Conservation (phyloP, 2,888 invertebrate species). For the Rugalucina vietnamica region DNA sequence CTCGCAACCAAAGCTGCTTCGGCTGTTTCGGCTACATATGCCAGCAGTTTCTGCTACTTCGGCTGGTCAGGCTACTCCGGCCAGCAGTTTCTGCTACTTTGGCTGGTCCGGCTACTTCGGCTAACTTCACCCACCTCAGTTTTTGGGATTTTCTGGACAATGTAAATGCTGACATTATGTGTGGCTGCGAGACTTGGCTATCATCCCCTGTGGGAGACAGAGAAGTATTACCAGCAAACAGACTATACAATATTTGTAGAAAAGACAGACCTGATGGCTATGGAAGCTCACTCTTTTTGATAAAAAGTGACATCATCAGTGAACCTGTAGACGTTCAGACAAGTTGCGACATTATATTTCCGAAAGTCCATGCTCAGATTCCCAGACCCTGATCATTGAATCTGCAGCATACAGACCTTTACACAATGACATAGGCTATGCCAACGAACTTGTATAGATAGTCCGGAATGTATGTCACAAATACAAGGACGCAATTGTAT, state of each 20-base stretch:
- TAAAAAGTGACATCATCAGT: constrained; percentile 2
- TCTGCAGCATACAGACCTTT: constrained; percentile 26
- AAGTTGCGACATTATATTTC: constrained; percentile 3
- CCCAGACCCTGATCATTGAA: constrained; percentile 19
- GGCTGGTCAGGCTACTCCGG: too few relatives aligned
- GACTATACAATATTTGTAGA: constrained; percentile 12
- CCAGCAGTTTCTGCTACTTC: too few relatives aligned
- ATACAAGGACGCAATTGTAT: constrained; percentile 18
- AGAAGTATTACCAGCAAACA: constrained; percentile 19
- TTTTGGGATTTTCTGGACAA: too few relatives aligned
- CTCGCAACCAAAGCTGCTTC: too few relatives aligned
- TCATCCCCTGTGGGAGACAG: neutral
- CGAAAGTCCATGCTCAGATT: constrained; percentile 15
- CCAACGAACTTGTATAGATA: neutral
- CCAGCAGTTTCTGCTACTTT: too few relatives aligned
- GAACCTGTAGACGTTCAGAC: constrained; percentile 1
- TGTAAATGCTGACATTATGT: too few relatives aligned
- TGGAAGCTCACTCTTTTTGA: constrained; percentile 13
- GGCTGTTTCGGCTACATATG: too few relatives aligned
- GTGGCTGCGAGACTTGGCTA: too few relatives aligned
- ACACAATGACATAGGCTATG: constrained; percentile 17
- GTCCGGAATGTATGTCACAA: neutral
- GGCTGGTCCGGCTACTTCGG: too few relatives aligned
- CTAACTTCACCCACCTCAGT: too few relatives aligned
- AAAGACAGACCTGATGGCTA: constrained; percentile 34